Conservation (phyloP, 2,113 vertebrate genomes). For the Plecotus auritus region DNA sequence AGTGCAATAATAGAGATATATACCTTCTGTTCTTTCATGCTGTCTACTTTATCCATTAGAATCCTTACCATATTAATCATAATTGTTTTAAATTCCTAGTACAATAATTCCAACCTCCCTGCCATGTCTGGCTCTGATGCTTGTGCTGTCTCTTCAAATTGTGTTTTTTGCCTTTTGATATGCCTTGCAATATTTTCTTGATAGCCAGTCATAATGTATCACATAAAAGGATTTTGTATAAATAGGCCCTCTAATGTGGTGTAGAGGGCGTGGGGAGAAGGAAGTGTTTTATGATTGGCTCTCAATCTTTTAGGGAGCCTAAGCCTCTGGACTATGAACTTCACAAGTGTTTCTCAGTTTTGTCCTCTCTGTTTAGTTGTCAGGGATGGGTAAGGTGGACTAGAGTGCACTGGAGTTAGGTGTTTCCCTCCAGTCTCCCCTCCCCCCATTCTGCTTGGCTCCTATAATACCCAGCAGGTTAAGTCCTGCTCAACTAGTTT, state of each 20-base stretch:
- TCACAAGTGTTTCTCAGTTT: background rate
- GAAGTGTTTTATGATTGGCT: background rate
- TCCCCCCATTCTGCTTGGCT: background rate
- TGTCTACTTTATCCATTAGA: background rate
- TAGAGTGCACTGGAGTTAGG: background rate
- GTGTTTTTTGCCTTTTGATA: background rate
- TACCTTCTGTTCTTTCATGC: background rate
- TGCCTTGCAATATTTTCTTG: background rate
- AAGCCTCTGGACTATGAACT: background rate
- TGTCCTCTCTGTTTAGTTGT: no score
- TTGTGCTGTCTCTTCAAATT: background rate
- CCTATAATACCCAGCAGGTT: background rate
- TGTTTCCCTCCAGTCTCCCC: background rate
- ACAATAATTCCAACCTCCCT: background rate
- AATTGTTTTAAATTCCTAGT: background rate
- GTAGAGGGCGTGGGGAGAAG: background rate
- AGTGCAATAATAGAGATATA: background rate
- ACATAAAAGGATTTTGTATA: background rate
- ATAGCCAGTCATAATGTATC: background rate
- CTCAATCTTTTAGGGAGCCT: background rate
- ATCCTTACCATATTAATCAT: background rate
- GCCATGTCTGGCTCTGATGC: background rate
- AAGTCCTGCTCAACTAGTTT: background rate
- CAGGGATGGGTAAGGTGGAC: background rate
- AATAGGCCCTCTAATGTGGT: background rate